Evolutionary conservation across 2,797 vertebrate genomes (phyloP), one percentile per base, ranked within the genome.

Genomic region (Chaetophractus vellerosus): DNA sequence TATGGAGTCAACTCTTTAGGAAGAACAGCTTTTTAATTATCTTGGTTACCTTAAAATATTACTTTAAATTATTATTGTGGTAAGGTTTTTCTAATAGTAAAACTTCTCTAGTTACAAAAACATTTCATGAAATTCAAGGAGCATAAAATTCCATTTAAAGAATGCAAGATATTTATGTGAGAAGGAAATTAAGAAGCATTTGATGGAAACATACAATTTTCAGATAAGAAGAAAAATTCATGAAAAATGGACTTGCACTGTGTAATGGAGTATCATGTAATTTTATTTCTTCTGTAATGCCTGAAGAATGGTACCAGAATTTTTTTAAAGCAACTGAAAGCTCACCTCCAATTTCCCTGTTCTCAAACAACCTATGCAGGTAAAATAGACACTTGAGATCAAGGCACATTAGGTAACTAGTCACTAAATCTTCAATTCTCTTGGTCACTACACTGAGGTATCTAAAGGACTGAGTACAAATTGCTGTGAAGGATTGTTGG

Each of bases 91-190:
- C 66, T 64, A 84, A 72, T 72, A 82, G n/a, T 63, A 69, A 45
- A 90, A 15, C 15, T 80, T 92, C 28, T 87, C 26, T 82, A 28
- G n/a, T 93, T 82, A 68, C 2, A 91, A 93, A 91, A 93, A 72
- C 9, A 55, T 95, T 88, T 55, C 91, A 15, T 94, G 61, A 95
- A 88, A 93, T 76, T 88, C 18, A 59, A 63, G 24, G 19, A 45
- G 8, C 38, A 75, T 74, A 90, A 82, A 87, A 88, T 75, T 83
- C 24, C 55, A 75, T 87, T 93, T 90, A 75, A 72, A 69, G 33
- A 90, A 94, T n/a, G 38, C 23, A 80, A 89, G 78, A 3, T 85
- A 16, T 48, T 94, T 93, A 85, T 31, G 5, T 72, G 48, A 89
- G 61, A 72, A 14, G 28, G 31, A 83, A 88, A 81, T 24, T 76